Evolutionary conservation across 2,113 vertebrate species (phyloP).

Genomic region (Tupaia tana): DNA sequence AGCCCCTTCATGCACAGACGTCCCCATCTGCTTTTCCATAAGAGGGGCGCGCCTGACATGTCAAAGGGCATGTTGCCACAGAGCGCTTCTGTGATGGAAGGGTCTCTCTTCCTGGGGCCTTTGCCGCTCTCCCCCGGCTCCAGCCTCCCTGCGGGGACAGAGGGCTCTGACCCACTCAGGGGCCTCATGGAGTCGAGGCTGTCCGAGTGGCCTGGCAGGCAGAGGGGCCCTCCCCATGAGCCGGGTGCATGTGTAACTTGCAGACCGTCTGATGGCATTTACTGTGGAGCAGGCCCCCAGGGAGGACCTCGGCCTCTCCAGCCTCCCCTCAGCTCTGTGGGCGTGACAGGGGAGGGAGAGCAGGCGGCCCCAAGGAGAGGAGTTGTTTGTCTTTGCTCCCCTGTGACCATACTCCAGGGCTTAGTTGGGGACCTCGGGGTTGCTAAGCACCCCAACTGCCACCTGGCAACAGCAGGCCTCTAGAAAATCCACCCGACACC

Average conservation of each 20-base stretch:
- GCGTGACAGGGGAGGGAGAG: not conserved
- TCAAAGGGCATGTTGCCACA: accelerated
- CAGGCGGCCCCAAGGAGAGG: not conserved
- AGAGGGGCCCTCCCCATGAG: accelerated
- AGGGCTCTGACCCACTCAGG: not conserved
- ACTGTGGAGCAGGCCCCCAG: accelerated
- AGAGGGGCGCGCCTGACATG: accelerated
- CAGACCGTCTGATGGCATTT: not conserved
- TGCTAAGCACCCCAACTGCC: not conserved
- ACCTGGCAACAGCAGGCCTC: conserved; percentile 32
- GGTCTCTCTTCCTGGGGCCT: not conserved
- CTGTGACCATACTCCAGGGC: not conserved
- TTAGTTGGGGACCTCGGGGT: conserved; percentile 63
- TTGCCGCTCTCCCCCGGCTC: not conserved
- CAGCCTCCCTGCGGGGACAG: not conserved
- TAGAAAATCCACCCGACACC: not conserved
- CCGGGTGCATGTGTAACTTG: too few relatives aligned
- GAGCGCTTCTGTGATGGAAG: not conserved
- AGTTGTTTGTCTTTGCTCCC: conserved; percentile 27
- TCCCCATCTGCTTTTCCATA: not conserved
- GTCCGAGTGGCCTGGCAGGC: accelerated
- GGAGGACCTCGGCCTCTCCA: not conserved
- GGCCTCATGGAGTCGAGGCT: not conserved
- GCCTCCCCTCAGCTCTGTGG: not conserved
- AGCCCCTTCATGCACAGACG: accelerated